Evolutionary conservation across 2,888 invertebrate genomes (phyloP).

Genomic region (Isotomurus palustris): DNA sequence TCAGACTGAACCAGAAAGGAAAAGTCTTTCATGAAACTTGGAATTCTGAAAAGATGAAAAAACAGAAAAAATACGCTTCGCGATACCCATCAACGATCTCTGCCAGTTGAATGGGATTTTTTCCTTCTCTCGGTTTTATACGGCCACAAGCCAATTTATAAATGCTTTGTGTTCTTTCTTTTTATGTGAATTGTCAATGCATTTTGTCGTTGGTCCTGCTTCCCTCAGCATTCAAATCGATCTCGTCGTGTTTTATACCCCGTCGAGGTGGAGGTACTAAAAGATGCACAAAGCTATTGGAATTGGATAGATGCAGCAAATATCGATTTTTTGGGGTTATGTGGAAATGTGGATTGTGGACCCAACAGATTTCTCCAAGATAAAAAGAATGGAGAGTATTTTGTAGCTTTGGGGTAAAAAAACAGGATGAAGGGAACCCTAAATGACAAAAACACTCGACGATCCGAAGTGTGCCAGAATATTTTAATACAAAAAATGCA

Average conservation of each 20-base stretch:
- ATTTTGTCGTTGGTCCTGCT: too few species aligned
- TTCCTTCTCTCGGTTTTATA: conserved; percentile 9
- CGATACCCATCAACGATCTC: not conserved
- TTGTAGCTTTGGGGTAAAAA: not conserved
- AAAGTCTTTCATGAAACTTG: too few species aligned
- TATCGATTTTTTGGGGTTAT: not conserved
- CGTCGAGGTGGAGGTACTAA: not conserved
- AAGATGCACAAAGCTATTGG: not conserved
- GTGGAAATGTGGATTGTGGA: too few species aligned
- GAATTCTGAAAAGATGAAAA: not conserved
- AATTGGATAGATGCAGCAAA: not conserved
- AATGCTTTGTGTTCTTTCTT: too few species aligned
- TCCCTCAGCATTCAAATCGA: too few species aligned
- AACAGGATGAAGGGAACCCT: not conserved
- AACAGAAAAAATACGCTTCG: not conserved
- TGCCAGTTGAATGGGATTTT: conserved; percentile 2
- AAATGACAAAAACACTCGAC: conserved; percentile 1
- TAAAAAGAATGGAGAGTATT: not conserved
- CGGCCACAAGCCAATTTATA: conserved; percentile 17
- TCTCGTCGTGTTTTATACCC: not conserved
- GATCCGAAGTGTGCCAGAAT: not conserved
- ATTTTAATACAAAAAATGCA: not conserved
- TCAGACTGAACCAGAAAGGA: too few species aligned
- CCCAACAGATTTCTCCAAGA: not conserved
- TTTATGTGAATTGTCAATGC: too few species aligned